A percentile compares a stretch with the other conserved stretches of the same genome.
Evolutionary conservation across 2,797 vertebrate genomes (phyloP).

Genomic region (Choloepus didactylus): DNA sequence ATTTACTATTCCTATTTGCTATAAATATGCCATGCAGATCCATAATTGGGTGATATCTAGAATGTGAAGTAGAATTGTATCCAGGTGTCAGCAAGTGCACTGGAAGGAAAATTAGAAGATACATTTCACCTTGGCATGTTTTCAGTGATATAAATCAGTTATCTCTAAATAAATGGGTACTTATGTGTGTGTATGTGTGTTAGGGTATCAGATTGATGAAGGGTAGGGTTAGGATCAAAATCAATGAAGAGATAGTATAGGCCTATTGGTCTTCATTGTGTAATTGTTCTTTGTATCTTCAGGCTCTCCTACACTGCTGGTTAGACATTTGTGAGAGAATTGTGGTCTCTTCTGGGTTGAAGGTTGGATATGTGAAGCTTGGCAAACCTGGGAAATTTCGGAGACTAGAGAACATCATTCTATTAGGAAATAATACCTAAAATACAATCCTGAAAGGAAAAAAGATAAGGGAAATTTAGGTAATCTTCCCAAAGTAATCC

Average conservation of each 20-base stretch:
- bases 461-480: background rate
- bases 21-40: background rate
- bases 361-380: background rate
- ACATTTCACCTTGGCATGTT: constrained; percentile 2
- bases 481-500: background rate
- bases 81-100: background rate
- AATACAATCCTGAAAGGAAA: background rate
- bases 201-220: background rate
- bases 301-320: too few species aligned
- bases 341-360: background rate
- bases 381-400: background rate
- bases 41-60: background rate
- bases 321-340: background rate
- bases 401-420: constrained; percentile 1
- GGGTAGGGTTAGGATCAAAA: background rate
- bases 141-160: background rate
- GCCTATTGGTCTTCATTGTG: background rate
- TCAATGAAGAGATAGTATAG: background rate
- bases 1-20: background rate
- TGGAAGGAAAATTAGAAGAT: constrained; percentile 22
- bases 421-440: background rate
- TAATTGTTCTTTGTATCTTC: background rate
- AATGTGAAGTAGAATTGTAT: background rate
- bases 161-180: background rate
- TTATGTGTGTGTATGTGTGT: background rate